Evolutionary conservation across 2,797 vertebrate genomes (phyloP), one percentile per base, ranked within the genome.

Genomic region (Phoebastria nigripes): DNA sequence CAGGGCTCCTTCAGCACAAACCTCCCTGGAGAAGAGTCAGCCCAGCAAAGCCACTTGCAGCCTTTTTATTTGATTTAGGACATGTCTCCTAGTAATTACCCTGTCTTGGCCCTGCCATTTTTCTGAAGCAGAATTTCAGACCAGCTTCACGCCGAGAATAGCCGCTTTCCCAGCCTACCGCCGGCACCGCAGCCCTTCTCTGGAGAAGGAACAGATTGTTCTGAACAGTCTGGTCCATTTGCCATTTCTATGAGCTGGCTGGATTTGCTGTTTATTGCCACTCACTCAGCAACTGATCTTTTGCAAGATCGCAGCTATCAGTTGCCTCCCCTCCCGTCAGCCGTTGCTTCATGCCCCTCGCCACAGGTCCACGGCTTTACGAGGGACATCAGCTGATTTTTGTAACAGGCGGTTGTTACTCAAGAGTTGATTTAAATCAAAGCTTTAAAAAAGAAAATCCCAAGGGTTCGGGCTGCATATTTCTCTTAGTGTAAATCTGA

Each of bases 181-280:
- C 77, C n/a, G 0, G 73, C 89, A 78, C 91, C 47, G 4, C 49
- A 86, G 88, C 87, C 87, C 78, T 76, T 84, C 81, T 91, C 81
- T 35, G 79, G 77, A 91, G 79, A 74, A 90, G 81, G 94, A 96
- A 97, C 96, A 96, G 94, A 61, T 90, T 94, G 96, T 96, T 94
- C 95, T 6, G 80, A 96, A 94, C 92, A 84, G 28, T 18, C 89
- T 93, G 94, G 94, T 94, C 95, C 84, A 56, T 91, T 95, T 93
- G 69, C 94, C 66, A 11, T 82, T 63, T 59, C 81, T 17, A 8
- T 15, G 3, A 67, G 96, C 96, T 96, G 94, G 66, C 90, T 88
- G 94, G 73, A 31, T 67, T 37, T 83, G 67, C 81, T 91, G 76
- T 93, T 93, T 87, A 79, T 90, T 67, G 70, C 91, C 79, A 41